Base-by-base conservation (phyloP, 1,140 invertebrate species). In the Lepidurus packardi region DNA sequence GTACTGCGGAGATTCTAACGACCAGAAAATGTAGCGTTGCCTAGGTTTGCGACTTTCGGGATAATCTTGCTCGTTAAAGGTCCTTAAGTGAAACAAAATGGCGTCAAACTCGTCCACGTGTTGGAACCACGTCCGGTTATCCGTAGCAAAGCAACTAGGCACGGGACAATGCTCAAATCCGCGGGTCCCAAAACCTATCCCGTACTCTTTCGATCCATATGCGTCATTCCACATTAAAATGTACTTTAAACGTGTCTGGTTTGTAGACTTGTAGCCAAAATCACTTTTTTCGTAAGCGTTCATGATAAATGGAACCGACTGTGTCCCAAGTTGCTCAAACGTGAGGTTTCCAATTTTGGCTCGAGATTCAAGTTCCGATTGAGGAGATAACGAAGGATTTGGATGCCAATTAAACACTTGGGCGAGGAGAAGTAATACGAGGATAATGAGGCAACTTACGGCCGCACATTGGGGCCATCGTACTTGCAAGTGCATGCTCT, bases 21-120 rank as follows among this genome's bases (percentile, higher is more conserved):
- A 79, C 65, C 81, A 82, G 7, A 81, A 73, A 8, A 82, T 80
- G 76, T 79, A 82, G 7, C 79, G 25, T 75, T 82, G 82, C 44
- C 80, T 8, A 10, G 74, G 16, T 21, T 45, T 41, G 73, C 81
- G 75, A 13, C 25, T 43, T 5, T 25, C 7, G 1, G 82, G 81
- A 11, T 81, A 24, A 34, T 82, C 81, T n/a, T 74, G 16, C 4
- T 43, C 5, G 10, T 81, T 78, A 11, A 78, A 79, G 42, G 80
- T 79, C 4, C 79, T 76, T 21, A 81, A 74, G 76, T 82, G 82
- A 41, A 82, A 81, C 4, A 82, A 10, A 21, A 82, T 73, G 0
- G 81, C 82, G 73, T 82, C 80, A n/a, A 78, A 81, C 73, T 79
- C 77, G 6, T 45, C 21, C 1, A 80, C 78, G 11, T 44, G n/a